Percentiles rank a stretch among this genome's conserved stretches.
Evolutionary conservation across 2,888 invertebrate genomes (phyloP).

Genomic region (Melanophora roralis): DNA sequence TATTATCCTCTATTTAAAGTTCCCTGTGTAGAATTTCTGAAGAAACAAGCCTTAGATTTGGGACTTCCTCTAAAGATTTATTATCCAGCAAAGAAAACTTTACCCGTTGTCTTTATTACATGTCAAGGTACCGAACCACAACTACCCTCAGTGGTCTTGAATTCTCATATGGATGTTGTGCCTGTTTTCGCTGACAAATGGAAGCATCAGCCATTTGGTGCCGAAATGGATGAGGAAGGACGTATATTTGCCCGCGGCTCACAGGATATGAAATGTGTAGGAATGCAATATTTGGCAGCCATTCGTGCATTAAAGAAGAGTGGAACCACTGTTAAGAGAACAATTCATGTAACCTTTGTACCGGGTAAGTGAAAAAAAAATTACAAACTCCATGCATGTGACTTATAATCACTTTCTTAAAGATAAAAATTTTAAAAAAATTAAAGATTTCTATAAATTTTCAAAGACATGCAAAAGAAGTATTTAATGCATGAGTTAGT

Average conservation of each 20-base stretch:
- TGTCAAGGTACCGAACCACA: constrained; percentile 85
- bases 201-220: constrained; percentile 93
- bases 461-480: too few relatives aligned
- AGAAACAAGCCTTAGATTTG: constrained; percentile 83
- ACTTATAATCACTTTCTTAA: too few relatives aligned
- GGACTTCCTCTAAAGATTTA: constrained; percentile 82
- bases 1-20: constrained; percentile 42
- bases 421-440: too few relatives aligned
- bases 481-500: too few relatives aligned
- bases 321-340: constrained; percentile 80
- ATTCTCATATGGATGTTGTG: constrained; percentile 97
- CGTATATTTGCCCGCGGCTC: constrained; percentile 86
- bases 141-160: constrained; percentile 87
- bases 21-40: constrained; percentile 84
- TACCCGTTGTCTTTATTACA: constrained; percentile 89
- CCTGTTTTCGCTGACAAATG: constrained; percentile 91
- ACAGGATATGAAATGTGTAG: constrained; percentile 91
- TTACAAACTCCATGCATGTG: too few relatives aligned
- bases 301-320: constrained; percentile 81
- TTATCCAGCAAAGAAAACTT: constrained; percentile 79
- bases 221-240: constrained; percentile 89
- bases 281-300: constrained; percentile 87
- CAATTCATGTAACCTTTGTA: constrained; percentile 85
- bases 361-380: constrained; percentile 79
- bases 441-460: too few relatives aligned